Conservation (phyloP, 2,113 vertebrate species). For the Arizona elegans region DNA sequence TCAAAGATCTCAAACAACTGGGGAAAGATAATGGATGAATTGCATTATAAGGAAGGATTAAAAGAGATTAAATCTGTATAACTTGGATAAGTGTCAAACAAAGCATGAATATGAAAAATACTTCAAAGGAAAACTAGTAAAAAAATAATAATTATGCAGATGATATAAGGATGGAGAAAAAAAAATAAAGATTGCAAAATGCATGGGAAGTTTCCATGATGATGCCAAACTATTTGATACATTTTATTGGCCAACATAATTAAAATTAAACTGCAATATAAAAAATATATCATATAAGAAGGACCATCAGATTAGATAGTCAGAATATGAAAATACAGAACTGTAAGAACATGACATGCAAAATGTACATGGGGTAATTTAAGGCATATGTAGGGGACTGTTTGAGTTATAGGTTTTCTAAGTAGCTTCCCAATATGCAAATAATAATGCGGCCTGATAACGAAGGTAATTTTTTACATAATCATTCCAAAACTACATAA, state of each 20-base stretch:
- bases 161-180: background rate
- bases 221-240: background rate
- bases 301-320: background rate
- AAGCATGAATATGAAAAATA: slow-evolving; percentile 13
- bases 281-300: background rate
- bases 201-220: background rate
- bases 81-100: slow-evolving; percentile 23
- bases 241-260: accelerated
- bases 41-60: slow-evolving; percentile 36
- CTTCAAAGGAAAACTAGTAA: background rate
- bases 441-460: background rate
- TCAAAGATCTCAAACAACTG: slow-evolving; percentile 27
- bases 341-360: background rate
- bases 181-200: background rate
- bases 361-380: background rate
- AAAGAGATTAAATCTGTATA: slow-evolving; percentile 32
- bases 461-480: background rate
- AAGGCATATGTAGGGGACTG: background rate
- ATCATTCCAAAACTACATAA: background rate
- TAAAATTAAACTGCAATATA: background rate
- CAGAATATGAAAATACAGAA: background rate
- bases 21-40: slow-evolving; percentile 36
- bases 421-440: background rate
- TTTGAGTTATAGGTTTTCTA: background rate
- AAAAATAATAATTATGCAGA: background rate